Conservation (phyloP, 2,113 vertebrate genomes). For the Calyptomena viridis region DNA sequence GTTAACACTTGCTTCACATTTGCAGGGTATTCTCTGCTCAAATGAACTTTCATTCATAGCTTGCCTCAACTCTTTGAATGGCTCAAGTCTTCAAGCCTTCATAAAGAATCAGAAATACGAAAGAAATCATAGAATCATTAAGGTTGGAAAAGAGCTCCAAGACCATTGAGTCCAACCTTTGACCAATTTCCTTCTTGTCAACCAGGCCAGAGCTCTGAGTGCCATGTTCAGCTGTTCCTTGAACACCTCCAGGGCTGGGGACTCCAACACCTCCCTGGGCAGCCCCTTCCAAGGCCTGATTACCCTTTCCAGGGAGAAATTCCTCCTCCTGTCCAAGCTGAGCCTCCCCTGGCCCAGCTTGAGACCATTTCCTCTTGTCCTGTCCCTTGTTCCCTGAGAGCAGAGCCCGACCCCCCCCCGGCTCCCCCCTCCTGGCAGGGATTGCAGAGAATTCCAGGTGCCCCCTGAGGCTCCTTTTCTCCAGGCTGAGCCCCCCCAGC, state of each 20-base stretch:
- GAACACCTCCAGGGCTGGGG: neutral
- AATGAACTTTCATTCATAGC: neutral
- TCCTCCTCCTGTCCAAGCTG: neutral
- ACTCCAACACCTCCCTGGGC: neutral
- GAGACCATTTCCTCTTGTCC: neutral
- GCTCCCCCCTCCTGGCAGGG: neutral
- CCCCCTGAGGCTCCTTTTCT: neutral
- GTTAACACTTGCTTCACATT: neutral
- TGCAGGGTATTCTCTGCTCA: neutral
- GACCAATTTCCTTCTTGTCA: neutral
- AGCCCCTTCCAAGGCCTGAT: neutral
- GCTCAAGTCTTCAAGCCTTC: neutral
- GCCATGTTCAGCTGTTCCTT: neutral
- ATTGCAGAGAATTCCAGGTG: neutral
- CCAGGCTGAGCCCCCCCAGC: neutral
- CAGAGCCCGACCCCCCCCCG: neutral
- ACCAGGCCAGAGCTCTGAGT: neutral
- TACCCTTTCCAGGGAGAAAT: neutral
- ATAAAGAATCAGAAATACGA: neutral
- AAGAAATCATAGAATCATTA: neutral
- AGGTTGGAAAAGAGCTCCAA: neutral
- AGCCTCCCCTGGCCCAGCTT: neutral
- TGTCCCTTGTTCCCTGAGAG: neutral
- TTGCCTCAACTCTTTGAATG: neutral
- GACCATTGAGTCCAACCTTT: rapidly evolving